Percentiles rank a stretch among this genome's conserved stretches.
phyloP scores from a whole-genome alignment of 2,888 invertebrate genomes.

The Elysia crispata region DNA sequence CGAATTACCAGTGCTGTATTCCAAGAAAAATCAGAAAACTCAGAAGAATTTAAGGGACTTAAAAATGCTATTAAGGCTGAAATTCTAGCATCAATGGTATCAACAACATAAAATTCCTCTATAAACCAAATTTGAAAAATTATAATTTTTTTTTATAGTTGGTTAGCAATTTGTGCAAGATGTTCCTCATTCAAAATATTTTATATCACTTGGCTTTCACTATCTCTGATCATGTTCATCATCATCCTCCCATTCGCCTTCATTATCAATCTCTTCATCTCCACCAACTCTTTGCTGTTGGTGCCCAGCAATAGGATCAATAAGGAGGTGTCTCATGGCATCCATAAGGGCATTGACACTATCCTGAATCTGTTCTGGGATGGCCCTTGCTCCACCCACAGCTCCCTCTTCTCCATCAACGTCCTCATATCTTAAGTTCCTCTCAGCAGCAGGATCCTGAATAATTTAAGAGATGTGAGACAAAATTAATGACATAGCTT shows the following conservation, averaged over 20 bases:
- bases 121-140: too few species aligned
- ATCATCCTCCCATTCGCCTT: constrained; percentile 42
- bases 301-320: constrained; percentile 80
- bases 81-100: too few species aligned
- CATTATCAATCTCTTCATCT: constrained; percentile 32
- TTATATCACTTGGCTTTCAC: too few species aligned
- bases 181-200: too few species aligned
- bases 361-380: constrained; percentile 80
- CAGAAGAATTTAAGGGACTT: too few species aligned
- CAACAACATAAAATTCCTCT: too few species aligned
- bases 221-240: background rate
- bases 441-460: background rate
- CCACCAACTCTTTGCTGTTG: constrained; percentile 43
- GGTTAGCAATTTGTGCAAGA: too few species aligned
- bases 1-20: too few species aligned
- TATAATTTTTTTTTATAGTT: background rate
- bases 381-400: constrained; percentile 64
- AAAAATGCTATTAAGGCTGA: too few species aligned
- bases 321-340: constrained; percentile 85
- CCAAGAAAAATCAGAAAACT: too few species aligned
- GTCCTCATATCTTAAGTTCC: background rate
- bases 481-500: too few species aligned
- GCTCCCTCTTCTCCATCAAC: constrained; percentile 53
- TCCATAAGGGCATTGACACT: constrained; percentile 84
- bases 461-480: background rate